Percentiles rank a stretch among this genome's conserved stretches.
phyloP scores from a whole-genome alignment of 2,797 vertebrate species.

The Myotis daubentonii region DNA sequence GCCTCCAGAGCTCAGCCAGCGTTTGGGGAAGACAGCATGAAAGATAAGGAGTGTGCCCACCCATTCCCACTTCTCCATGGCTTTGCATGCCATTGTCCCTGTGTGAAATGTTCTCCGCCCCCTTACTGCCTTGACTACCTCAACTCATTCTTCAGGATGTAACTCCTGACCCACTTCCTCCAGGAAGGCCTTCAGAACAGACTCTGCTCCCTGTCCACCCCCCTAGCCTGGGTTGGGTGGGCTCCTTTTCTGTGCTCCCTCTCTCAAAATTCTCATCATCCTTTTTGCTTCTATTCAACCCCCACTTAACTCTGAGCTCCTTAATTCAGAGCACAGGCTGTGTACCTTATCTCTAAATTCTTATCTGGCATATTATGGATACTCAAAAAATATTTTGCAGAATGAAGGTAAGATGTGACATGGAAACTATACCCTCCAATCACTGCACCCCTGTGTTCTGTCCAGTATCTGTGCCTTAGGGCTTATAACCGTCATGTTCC shows the following conservation, averaged over 20 bases:
- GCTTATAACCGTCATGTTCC: accelerated
- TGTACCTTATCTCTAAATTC: not conserved
- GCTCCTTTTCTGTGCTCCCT: not conserved
- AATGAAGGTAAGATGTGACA: not conserved
- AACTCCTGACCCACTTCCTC: not conserved
- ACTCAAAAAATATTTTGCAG: not conserved
- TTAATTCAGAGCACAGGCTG: not conserved
- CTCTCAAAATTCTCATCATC: not conserved
- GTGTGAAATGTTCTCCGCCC: not conserved
- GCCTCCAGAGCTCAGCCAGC: not conserved
- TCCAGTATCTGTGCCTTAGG: not conserved
- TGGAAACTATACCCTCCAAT: not conserved
- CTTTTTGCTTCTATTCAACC: not conserved
- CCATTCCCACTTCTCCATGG: not conserved
- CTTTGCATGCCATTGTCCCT: not conserved
- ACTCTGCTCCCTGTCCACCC: not conserved
- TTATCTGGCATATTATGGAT: not conserved
- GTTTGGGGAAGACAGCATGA: not conserved
- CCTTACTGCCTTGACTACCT: not conserved
- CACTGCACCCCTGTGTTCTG: not conserved
- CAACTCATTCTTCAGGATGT: not conserved
- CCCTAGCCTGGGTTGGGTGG: not conserved
- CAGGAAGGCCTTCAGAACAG: not conserved
- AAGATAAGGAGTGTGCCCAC: not conserved
- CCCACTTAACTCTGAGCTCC: not conserved